phyloP scores from a whole-genome alignment of 2,113 vertebrate species.

The Xerus inauris region DNA sequence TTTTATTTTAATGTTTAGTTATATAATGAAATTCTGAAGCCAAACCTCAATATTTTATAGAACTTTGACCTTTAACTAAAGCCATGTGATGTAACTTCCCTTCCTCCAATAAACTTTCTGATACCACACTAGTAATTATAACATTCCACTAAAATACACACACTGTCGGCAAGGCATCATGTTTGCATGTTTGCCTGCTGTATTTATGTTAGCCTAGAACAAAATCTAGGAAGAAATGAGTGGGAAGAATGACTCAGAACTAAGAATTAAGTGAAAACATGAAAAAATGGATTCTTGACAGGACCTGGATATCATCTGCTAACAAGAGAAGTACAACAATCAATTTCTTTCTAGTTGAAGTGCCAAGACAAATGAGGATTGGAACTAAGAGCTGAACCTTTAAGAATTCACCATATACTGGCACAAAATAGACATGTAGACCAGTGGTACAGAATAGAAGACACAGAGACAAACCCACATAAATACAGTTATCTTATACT shows the following conservation, averaged over 20 bases:
- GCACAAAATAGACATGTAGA: no score
- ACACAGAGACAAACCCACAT: no score
- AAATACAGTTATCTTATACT: no score
- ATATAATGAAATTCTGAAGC: not conserved
- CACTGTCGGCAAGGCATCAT: fast-evolving
- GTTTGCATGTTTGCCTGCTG: not conserved
- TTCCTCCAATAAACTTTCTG: not conserved
- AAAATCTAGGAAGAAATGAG: not conserved
- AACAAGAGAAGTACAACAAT: not conserved
- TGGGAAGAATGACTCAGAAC: not conserved
- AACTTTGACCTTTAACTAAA: slow-evolving; percentile 5
- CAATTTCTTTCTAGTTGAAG: not conserved
- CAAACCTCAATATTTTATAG: not conserved
- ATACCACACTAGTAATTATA: not conserved
- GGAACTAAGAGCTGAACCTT: not conserved
- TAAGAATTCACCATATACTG: no score
- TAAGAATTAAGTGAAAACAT: not conserved
- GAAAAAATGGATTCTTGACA: not conserved
- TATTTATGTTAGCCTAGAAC: not conserved
- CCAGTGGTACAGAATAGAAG: no score
- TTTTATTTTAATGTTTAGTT: not conserved
- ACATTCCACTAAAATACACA: not conserved
- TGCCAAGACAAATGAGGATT: not conserved
- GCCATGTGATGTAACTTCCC: not conserved
- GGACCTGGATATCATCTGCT: not conserved